Conservation (phyloP, 2,888 invertebrate genomes). For the Philhelius pedissequus region DNA sequence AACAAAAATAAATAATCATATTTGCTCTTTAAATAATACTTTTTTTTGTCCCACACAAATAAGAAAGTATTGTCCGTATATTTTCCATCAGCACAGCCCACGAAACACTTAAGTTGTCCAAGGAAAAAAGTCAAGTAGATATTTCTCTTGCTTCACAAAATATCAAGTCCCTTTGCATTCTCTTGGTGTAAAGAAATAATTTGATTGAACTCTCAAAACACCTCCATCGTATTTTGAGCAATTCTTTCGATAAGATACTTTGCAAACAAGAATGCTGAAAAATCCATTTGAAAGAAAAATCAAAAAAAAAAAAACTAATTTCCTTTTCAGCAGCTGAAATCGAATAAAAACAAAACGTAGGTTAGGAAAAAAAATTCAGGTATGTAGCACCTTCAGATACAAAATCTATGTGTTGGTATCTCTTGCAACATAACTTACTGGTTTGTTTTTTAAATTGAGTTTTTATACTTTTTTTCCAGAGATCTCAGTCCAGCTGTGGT, state of each 20-base stretch:
- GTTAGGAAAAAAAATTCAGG: neutral
- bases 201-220: slow-evolving; percentile 14
- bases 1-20: neutral
- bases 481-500: slow-evolving; percentile 5
- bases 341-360: neutral
- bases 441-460: neutral
- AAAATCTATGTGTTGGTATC: neutral
- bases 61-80: neutral
- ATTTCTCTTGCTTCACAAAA: neutral
- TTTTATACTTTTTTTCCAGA: neutral
- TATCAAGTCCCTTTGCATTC: neutral
- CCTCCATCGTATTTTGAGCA: neutral
- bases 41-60: neutral
- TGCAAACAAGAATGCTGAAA: neutral
- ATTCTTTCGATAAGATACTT: slow-evolving; percentile 10
- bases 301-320: neutral
- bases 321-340: neutral
- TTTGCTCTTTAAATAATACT: neutral
- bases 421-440: neutral
- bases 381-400: neutral
- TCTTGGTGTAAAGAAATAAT: neutral
- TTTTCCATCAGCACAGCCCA: neutral
- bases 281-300: neutral
- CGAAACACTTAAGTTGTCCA: neutral
- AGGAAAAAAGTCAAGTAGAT: neutral